Base-by-base conservation (phyloP, 1,140 invertebrate genomes). In the Aphaenogaster ashmeadi region DNA sequence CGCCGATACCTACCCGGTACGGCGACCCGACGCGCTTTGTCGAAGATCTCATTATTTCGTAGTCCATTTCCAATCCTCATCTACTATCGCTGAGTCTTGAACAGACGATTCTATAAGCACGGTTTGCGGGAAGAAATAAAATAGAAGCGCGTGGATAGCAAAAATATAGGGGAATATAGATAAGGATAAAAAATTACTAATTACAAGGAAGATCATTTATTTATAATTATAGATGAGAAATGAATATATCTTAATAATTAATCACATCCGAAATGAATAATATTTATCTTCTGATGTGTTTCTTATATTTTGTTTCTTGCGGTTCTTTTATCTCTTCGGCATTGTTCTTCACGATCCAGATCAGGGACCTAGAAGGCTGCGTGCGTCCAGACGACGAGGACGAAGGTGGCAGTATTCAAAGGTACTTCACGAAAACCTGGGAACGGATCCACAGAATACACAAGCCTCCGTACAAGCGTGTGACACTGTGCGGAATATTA, bases 1-100 rank as follows among this genome's bases (percentile, higher is more conserved):
- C 15, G 74, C 79, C n/a, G 81, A 92, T 69, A 91, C 90, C 56
- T 93, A 90, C 66, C 83, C 90, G 54, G 93, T 93, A 90, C 4
- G 56, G 58, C 50, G 9, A 67, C n/a, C 21, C 60, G 21, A 27
- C 7, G 13, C 62, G 36, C 38, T 81, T 9, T 36, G 13, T 81
- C 38, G 13, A 58, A 33, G 3, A 52, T 75, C 33, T 72, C 6
- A 11, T 58, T 60, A 50, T 77, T 66, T 74, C 33, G 9, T 38
- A 66, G 33, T n/a, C 36, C 2, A 81, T 54, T 41, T 56, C 33
- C 21, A 74, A 64, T 78, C 11, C 38, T 78, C 2, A 44, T 56
- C 7, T 13, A 38, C 50, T 38, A 64, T 27, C 18, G 3, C 18
- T n/a, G 9, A 21, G 27, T 13, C 3, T 5, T 58, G 33, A 2